Base-by-base conservation (phyloP, 2,888 invertebrate genomes). In the Aspidapion aeneum region DNA sequence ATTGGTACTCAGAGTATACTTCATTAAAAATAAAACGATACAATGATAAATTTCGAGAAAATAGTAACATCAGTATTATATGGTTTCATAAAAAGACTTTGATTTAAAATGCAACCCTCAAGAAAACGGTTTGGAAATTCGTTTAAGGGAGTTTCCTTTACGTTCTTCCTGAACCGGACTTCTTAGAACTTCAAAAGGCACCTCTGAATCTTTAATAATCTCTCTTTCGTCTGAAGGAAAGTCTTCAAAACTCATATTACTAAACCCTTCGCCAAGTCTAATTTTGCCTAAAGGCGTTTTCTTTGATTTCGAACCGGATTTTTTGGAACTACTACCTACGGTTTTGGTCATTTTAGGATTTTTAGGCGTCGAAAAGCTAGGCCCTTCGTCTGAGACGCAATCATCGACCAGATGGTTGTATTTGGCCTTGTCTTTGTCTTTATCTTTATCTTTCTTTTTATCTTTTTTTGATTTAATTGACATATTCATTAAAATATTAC, bases 181-280 rank as follows among this genome's bases (percentile, higher is more conserved):
- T 51, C 85, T 79, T 19, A 88, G 81, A 7, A 89, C 88, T 73
- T 89, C 88, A 71, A 88, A 89, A 0, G 88, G 88, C 58, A 84
- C 82, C 52, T 82, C 78, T 19, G 78, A 75, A 19, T 75, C 77
- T n/a, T 81, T 79, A 64, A 76, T 74, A 54, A 71, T 66, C 57
- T 83, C 83, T 64, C 84, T 83, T 60, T 86, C 84, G 71, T 88
- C 89, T 21, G 86, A 87, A 1, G 87, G 86, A 73, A 88, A 89
- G 77, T 90, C 89, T 74, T 90, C 89, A 71, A 90, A 90, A 73
- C 89, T 90, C 87, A 90, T 86, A 71, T 90, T 90, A 72, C 87
- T 88, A 73, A 90, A 88, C 2, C 88, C 88, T 7, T 84, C 84
- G 66, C 83, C 82, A 1, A 72, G 68, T 66, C 74, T 74, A 20